phyloP scores from a whole-genome alignment of 2,113 vertebrate species.

The Aspiorhynchus laticeps region DNA sequence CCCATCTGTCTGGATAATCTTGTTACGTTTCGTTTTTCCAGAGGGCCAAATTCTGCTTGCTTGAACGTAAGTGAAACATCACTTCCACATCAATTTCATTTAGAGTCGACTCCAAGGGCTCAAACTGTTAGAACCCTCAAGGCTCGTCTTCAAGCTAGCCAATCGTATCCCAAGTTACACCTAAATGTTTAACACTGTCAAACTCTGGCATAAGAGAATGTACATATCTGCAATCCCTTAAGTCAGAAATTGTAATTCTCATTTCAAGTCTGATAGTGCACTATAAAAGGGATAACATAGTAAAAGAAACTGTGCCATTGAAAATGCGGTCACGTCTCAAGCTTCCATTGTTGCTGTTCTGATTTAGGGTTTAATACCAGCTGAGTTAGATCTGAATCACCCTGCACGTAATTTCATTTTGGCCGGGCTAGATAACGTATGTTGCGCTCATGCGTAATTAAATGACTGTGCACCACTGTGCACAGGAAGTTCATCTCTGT shows the following conservation, averaged over 20 bases:
- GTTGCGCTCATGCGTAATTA: constrained; percentile 47
- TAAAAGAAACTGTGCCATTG: not conserved
- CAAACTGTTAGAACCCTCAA: constrained; percentile 21
- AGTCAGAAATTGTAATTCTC: constrained; percentile 11
- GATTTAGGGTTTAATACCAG: constrained; percentile 49
- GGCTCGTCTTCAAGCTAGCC: not conserved
- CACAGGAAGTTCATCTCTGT: constrained; percentile 20
- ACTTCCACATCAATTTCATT: constrained; percentile 53
- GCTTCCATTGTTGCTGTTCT: constrained; percentile 14
- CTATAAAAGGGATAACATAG: not conserved
- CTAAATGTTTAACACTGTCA: not conserved
- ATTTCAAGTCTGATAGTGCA: not conserved
- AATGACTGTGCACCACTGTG: constrained; percentile 37
- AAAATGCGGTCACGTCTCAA: not conserved
- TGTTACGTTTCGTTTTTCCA: constrained; percentile 38
- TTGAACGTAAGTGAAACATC: constrained; percentile 34
- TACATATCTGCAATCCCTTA: constrained; percentile 3
- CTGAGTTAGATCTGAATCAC: constrained; percentile 30
- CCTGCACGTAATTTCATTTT: constrained; percentile 48
- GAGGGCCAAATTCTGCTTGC: constrained; percentile 49
- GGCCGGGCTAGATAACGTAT: constrained; percentile 13
- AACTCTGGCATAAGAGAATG: not conserved
- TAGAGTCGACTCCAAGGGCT: constrained; percentile 37
- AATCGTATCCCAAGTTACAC: not conserved
- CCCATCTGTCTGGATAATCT: constrained; percentile 43